Percentiles rank a stretch among this genome's conserved stretches.
Evolutionary conservation across 2,113 vertebrate species (phyloP).

Genomic region (Ardeotis arabs): DNA sequence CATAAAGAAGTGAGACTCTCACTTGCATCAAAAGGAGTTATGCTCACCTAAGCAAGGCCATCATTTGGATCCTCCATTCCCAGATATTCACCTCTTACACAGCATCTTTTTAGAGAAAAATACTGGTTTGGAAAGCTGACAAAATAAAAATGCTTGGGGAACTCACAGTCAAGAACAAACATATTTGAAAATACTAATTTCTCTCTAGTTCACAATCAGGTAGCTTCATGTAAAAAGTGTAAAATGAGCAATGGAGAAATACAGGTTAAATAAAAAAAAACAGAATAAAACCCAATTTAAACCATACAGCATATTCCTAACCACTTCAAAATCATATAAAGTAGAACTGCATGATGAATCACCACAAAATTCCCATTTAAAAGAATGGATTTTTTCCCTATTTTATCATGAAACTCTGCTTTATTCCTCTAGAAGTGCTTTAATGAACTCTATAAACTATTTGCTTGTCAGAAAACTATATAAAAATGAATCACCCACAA

Average conservation of each 20-base stretch:
- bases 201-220: slow-evolving; percentile 8
- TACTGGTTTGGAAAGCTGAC: slow-evolving; percentile 13
- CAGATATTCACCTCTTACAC: not conserved
- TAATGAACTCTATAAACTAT: slow-evolving; percentile 22
- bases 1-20: not conserved
- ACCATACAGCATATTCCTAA: not conserved
- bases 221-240: slow-evolving; percentile 54
- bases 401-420: slow-evolving; percentile 20
- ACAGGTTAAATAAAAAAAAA: slow-evolving; percentile 36
- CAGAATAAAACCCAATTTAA: slow-evolving; percentile 13
- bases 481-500: not conserved
- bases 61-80: not conserved
- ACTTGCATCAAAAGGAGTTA: not conserved
- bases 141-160: slow-evolving; percentile 49
- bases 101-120: slow-evolving; percentile 35
- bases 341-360: slow-evolving; percentile 11
- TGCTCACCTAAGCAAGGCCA: not conserved
- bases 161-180: slow-evolving; percentile 9
- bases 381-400: not conserved
- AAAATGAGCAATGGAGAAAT: slow-evolving; percentile 46
- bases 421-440: slow-evolving; percentile 21
- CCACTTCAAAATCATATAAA: slow-evolving; percentile 32
- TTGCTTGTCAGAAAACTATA: not conserved
- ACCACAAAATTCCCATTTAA: slow-evolving; percentile 20
- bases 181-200: slow-evolving; percentile 56